phyloP scores from a whole-genome alignment of 2,888 invertebrate genomes.

The Drosophila picticornis region DNA sequence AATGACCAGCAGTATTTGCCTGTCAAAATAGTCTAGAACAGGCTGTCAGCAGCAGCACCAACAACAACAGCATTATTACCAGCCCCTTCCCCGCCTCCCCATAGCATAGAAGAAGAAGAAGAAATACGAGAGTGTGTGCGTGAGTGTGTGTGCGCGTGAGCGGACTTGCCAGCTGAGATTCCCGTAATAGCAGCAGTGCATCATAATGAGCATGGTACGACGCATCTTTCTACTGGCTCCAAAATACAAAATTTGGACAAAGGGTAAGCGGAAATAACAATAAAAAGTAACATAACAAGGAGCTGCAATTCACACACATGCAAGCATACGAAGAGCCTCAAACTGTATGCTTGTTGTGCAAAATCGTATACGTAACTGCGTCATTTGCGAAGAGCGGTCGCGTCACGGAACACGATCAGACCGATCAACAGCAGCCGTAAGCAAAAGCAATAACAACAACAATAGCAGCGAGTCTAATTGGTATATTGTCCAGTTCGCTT shows the following conservation, averaged over 20 bases:
- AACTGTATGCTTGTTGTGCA: conserved; percentile 50
- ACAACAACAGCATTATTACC: conserved; percentile 14
- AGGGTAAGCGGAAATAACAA: conserved; percentile 65
- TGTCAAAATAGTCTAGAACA: conserved; percentile 48
- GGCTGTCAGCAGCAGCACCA: conserved; percentile 40
- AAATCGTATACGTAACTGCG: conserved; percentile 79
- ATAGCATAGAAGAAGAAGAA: conserved; percentile 19
- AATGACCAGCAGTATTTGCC: conserved; percentile 47
- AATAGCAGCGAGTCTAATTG: conserved; percentile 14
- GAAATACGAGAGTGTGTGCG: conserved; percentile 22
- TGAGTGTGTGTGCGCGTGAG: conserved; percentile 23
- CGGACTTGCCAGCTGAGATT: conserved; percentile 64
- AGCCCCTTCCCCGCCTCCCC: not conserved
- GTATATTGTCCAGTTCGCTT: conserved; percentile 37
- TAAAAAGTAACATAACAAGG: not conserved
- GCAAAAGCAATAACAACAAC: conserved; percentile 17
- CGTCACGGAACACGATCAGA: conserved; percentile 45
- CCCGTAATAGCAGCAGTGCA: conserved; percentile 41
- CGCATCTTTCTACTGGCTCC: conserved; percentile 81
- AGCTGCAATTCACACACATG: conserved; percentile 26
- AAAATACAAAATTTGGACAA: conserved; percentile 80
- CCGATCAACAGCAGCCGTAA: conserved; percentile 18
- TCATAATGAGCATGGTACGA: conserved; percentile 81
- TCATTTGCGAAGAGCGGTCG: conserved; percentile 59
- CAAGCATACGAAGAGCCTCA: conserved; percentile 4